Conservation (phyloP, 2,113 vertebrate species). For the Psettodes erumei region DNA sequence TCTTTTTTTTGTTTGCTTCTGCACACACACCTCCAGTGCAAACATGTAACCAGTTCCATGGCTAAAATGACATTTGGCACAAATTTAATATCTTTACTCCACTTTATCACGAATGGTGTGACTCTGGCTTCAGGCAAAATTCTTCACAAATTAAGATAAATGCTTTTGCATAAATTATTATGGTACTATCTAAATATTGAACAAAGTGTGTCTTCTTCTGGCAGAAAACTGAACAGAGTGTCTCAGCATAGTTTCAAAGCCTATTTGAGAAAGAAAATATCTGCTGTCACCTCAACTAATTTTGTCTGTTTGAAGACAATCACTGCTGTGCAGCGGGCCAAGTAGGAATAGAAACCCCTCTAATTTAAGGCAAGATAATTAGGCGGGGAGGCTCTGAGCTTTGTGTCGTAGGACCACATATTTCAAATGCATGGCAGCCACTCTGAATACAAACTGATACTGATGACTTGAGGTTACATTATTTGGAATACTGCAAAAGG, state of each 20-base stretch:
- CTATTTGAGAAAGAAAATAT: background rate
- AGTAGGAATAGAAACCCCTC: background rate
- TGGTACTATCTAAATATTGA: background rate
- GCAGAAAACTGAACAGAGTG: background rate
- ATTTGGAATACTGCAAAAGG: background rate
- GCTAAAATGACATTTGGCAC: background rate
- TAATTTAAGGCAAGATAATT: background rate
- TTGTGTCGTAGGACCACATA: background rate
- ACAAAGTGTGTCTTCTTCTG: background rate
- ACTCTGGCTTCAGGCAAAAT: background rate
- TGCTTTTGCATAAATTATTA: background rate
- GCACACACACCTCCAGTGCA: background rate
- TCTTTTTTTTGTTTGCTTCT: background rate
- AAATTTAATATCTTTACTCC: background rate
- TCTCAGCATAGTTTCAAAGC: background rate
- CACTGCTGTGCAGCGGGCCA: background rate
- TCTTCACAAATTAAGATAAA: background rate
- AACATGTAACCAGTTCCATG: too few relatives aligned
- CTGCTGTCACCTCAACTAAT: background rate
- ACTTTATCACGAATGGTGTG: background rate
- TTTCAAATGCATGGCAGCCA: constrained; percentile 9
- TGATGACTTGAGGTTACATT: background rate
- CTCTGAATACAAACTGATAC: constrained; percentile 12
- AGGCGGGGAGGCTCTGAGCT: background rate
- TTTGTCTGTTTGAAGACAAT: background rate